Evolutionary conservation across 1,140 invertebrate species (phyloP).

Genomic region (Conopomorpha cramerella): DNA sequence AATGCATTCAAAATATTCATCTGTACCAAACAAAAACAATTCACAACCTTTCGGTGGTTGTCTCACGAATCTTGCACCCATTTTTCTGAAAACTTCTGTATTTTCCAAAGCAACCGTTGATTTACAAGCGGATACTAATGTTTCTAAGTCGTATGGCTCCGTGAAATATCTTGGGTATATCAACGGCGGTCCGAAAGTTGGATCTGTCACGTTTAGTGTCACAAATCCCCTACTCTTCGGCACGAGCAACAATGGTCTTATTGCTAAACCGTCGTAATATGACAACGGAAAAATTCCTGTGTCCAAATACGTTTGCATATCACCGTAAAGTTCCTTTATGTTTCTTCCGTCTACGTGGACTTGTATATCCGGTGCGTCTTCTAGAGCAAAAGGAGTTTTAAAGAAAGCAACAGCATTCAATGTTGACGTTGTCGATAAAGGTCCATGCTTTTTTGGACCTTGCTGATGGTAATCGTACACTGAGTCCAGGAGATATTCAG

Average conservation of each 20-base stretch:
- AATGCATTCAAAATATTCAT: conserved; percentile 72
- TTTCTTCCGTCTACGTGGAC: conserved; percentile 64
- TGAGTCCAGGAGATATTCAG: conserved; percentile 51
- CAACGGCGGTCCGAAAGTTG: conserved; percentile 71
- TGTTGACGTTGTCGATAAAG: conserved; percentile 55
- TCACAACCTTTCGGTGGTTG: conserved; percentile 66
- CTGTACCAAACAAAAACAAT: conserved; percentile 63
- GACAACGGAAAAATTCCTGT: conserved; percentile 52
- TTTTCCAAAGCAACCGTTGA: conserved; percentile 60
- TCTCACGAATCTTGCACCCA: conserved; percentile 61
- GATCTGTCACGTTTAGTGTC: conserved; percentile 69
- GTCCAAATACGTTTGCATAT: conserved; percentile 53
- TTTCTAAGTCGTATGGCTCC: conserved; percentile 65
- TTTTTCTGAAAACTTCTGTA: conserved; percentile 63
- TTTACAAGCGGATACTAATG: conserved; percentile 64
- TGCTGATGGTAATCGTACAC: conserved; percentile 54
- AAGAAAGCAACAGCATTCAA: conserved; percentile 58
- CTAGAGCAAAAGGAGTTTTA: conserved; percentile 52
- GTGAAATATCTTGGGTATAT: conserved; percentile 82
- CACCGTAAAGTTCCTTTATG: conserved; percentile 46
- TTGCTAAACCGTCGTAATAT: conserved; percentile 54
- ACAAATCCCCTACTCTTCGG: conserved; percentile 76
- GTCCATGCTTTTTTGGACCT: conserved; percentile 37
- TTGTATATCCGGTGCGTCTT: conserved; percentile 67
- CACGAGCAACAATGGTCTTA: conserved; percentile 65